phyloP scores from a whole-genome alignment of 2,797 vertebrate genomes.

The Astyanax mexicanus region DNA sequence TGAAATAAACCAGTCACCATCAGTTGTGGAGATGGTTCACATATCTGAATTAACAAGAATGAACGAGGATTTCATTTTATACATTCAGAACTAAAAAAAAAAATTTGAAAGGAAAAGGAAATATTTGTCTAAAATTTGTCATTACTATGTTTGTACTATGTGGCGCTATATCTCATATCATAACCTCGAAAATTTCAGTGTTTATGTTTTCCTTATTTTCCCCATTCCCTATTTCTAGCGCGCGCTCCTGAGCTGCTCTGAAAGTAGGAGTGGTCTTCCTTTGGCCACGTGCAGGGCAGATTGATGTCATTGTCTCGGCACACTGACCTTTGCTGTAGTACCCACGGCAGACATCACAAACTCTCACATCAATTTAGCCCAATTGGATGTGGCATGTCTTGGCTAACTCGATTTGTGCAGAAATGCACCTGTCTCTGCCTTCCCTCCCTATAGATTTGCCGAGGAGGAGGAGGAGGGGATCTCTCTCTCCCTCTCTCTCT shows the following conservation, averaged over 20 bases:
- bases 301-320: conserved; percentile 94
- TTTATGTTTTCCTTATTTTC: not conserved
- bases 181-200: not conserved
- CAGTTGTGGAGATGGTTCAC: no score
- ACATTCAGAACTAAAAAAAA: no score
- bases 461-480: conserved; percentile 73
- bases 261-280: conserved; percentile 44
- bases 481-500: conserved; percentile 63
- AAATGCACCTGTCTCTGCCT: conserved; percentile 99
- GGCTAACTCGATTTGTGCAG: conserved; percentile 99
- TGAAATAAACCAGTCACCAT: no score
- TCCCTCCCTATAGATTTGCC: conserved; percentile 96
- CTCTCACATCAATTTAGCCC: conserved; percentile 99
- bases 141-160: not conserved
- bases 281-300: conserved; percentile 83
- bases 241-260: not conserved
- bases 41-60: no score
- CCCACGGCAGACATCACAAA: conserved; percentile 99
- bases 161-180: conserved; percentile 15
- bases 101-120: no score
- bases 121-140: no score
- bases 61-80: no score
- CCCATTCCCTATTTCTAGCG: not conserved
- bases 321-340: conserved; percentile 99
- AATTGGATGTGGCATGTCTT: conserved; percentile 99